A percentile compares a stretch with the other conserved stretches of the same genome.
Evolutionary conservation across 1,140 invertebrate genomes (phyloP).

Genomic region (Sarcophaga bullata): DNA sequence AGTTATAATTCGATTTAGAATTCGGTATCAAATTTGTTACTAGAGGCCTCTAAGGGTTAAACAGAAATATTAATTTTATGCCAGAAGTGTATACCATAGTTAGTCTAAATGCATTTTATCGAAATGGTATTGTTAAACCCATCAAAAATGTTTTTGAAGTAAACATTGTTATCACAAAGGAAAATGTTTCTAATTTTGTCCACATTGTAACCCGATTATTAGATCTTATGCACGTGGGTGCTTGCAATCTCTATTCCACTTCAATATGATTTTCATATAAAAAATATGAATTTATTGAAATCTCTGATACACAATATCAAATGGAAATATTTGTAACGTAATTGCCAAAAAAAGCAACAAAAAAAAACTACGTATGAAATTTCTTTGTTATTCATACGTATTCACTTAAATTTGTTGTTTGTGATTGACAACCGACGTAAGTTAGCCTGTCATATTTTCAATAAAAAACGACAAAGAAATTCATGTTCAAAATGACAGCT

Average conservation of each 20-base stretch:
- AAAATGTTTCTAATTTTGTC: neutral
- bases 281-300: too few relatives aligned
- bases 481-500: conserved; percentile 3
- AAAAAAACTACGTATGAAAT: neutral
- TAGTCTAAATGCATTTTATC: too few relatives aligned
- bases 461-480: neutral
- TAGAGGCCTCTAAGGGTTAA: too few relatives aligned
- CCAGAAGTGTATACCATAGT: too few relatives aligned
- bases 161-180: too few relatives aligned
- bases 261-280: neutral
- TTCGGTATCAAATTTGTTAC: too few relatives aligned
- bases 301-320: too few relatives aligned
- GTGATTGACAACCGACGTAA: neutral
- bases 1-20: too few relatives aligned
- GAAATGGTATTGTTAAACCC: too few relatives aligned
- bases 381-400: neutral
- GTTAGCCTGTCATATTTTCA: conserved; percentile 9
- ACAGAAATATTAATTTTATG: too few relatives aligned
- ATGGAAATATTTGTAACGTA: too few relatives aligned
- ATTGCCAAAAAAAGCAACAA: too few relatives aligned
- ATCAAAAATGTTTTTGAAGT: neutral
- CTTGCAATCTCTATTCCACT: neutral
- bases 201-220: neutral
- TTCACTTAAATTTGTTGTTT: neutral
- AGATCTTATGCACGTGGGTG: neutral